phyloP scores from a whole-genome alignment of 2,113 vertebrate genomes.

The Pteropus alecto region DNA sequence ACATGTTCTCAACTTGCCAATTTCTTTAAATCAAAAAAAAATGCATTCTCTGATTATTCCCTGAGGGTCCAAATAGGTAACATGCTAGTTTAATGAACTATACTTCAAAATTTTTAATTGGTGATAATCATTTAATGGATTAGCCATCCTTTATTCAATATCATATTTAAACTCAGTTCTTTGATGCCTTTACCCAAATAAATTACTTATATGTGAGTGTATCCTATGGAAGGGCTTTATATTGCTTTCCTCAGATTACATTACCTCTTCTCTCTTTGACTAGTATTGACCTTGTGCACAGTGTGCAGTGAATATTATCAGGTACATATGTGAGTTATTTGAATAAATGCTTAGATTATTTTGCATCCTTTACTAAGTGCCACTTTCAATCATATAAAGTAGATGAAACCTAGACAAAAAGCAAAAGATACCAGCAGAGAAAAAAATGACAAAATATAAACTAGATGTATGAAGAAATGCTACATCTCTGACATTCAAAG shows the following conservation, averaged over 20 bases:
- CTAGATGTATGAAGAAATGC: not conserved
- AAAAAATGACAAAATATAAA: not conserved
- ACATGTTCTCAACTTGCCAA: not conserved
- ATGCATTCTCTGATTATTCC: not conserved
- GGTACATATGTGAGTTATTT: not conserved
- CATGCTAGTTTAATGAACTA: not conserved
- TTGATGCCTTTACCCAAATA: not conserved
- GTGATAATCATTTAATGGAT: not conserved
- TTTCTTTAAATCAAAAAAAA: not conserved
- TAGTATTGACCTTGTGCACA: not conserved
- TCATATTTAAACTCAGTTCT: not conserved
- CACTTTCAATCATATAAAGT: not conserved
- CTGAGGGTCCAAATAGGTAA: not conserved
- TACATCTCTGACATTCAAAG: not conserved
- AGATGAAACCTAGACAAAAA: not conserved
- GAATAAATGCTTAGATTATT: not conserved
- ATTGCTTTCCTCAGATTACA: not conserved
- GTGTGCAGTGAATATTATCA: not conserved
- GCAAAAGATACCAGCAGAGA: constrained; percentile 1
- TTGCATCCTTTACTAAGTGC: not conserved
- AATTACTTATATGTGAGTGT: not conserved
- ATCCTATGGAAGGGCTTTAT: not conserved
- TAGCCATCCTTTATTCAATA: not conserved
- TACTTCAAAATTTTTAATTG: not conserved
- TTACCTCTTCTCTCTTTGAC: not conserved